phyloP scores from a whole-genome alignment of 2,888 invertebrate species.

The Leucania comma region DNA sequence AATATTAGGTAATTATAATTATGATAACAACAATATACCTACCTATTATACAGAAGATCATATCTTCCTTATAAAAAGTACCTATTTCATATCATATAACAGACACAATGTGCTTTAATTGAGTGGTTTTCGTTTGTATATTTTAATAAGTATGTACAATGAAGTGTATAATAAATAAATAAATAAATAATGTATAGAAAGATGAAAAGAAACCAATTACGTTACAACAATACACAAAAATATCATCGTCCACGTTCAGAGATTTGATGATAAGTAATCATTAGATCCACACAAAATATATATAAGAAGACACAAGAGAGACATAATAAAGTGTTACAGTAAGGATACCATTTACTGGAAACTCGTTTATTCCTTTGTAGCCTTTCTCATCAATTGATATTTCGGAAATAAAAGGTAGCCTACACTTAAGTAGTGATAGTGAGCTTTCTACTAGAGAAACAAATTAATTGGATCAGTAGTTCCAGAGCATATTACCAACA shows the following conservation, averaged over 20 bases:
- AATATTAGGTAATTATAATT: no score
- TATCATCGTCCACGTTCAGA: conserved; percentile 17
- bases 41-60: neutral
- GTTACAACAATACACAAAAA: conserved; percentile 10
- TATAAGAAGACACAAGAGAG: neutral
- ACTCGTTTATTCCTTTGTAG: neutral
- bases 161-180: no score
- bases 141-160: no score
- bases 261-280: conserved; percentile 14
- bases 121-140: no score
- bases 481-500: no score
- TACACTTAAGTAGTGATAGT: no score
- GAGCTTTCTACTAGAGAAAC: no score
- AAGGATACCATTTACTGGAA: conserved; percentile 7
- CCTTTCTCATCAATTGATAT: neutral
- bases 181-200: neutral
- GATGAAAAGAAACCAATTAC: conserved; percentile 24
- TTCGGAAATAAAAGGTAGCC: no score
- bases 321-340: conserved; percentile 2
- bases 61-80: neutral
- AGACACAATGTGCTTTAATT: no score
- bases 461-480: no score
- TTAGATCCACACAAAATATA: conserved; percentile 17
- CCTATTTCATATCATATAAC: no score
- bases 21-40: neutral